Percentiles rank a stretch among this genome's conserved stretches.
Evolutionary conservation across 2,113 vertebrate species (phyloP).

Genomic region (Rattus rattus): DNA sequence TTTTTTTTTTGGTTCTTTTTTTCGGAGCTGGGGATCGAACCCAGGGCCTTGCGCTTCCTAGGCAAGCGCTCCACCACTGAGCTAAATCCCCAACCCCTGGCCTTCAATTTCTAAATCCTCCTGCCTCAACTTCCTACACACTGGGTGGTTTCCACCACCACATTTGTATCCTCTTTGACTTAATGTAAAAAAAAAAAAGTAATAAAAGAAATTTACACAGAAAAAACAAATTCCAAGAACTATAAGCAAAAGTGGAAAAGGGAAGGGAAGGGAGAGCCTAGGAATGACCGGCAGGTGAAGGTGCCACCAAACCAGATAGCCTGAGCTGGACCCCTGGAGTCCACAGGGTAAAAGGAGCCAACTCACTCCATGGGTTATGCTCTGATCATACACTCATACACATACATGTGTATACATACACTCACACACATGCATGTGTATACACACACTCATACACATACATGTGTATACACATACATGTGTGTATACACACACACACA

Average conservation of each 20-base stretch:
- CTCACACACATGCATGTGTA: no score
- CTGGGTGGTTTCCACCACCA: neutral
- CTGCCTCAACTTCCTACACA: neutral
- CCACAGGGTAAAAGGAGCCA: neutral
- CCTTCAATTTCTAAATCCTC: neutral
- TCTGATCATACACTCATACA: neutral
- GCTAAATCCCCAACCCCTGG: no score
- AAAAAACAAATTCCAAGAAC: neutral
- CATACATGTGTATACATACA: no score
- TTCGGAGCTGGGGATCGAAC: no score
- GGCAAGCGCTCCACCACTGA: no score
- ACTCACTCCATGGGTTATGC: neutral
- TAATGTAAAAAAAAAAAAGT: neutral
- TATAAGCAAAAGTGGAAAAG: neutral
- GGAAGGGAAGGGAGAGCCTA: no score
- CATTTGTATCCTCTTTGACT: neutral
- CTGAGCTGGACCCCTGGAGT: neutral
- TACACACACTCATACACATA: no score
- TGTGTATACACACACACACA: no score
- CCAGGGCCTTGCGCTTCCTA: no score
- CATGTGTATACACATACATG: no score
- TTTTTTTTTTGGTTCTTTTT: no score
- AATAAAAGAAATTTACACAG: neutral
- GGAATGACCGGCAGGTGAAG: neutral
- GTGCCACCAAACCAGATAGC: neutral